Evolutionary conservation across 1,140 invertebrate genomes (phyloP).

Genomic region (Drosophila bipectinata): DNA sequence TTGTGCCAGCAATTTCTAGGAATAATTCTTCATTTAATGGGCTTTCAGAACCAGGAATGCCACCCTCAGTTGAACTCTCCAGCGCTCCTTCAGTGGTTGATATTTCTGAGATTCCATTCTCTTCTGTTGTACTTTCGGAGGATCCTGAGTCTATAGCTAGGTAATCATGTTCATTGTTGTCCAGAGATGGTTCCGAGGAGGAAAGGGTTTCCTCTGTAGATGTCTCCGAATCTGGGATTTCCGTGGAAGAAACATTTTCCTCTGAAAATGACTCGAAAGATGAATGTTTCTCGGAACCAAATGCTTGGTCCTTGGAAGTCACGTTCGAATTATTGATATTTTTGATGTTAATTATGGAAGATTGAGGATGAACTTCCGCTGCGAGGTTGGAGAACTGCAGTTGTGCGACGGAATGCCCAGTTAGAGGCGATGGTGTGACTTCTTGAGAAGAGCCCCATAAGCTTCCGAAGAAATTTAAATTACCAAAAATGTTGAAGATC

Average conservation of each 20-base stretch:
- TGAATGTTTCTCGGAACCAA: not conserved
- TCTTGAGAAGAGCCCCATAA: slow-evolving; percentile 32
- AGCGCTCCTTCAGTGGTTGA: too few relatives aligned
- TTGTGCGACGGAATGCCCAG: not conserved
- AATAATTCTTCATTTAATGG: too few relatives aligned
- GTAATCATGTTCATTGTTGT: too few relatives aligned
- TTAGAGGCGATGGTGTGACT: not conserved
- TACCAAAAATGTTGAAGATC: slow-evolving; percentile 63
- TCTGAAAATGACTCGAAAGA: not conserved
- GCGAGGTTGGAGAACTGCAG: not conserved
- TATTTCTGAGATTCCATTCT: not conserved
- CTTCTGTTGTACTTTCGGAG: not conserved
- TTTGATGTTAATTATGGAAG: not conserved
- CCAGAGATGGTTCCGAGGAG: too few relatives aligned
- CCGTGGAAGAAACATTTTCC: not conserved
- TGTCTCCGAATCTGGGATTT: too few relatives aligned
- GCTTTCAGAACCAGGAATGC: too few relatives aligned
- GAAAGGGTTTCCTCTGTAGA: not conserved
- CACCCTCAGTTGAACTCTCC: too few relatives aligned
- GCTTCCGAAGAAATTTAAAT: slow-evolving; percentile 46
- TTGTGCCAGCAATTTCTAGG: not conserved
- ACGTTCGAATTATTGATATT: not conserved
- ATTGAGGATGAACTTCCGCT: not conserved
- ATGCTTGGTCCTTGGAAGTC: not conserved
- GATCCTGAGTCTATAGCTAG: not conserved